These are phyloP conservation scores for Orbicella faveolata DNA, from an alignment of 64 coral and sea anemone species.

Conservation along the genomic window DNA sequence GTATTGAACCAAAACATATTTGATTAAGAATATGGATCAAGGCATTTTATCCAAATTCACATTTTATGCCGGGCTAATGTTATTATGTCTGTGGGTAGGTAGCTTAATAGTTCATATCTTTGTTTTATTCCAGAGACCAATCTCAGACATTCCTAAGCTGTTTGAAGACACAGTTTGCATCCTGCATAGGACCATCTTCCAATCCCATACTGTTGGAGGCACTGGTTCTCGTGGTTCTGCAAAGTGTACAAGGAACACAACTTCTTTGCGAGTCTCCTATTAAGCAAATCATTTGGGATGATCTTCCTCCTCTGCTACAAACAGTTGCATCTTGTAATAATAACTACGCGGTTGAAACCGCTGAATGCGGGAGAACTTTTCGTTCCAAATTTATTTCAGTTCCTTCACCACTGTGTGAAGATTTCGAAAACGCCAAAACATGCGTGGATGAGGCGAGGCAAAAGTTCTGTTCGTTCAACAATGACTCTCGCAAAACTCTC, in stretches of 20 bases:
- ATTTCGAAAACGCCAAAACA: background rate
- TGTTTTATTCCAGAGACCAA: background rate
- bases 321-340: background rate
- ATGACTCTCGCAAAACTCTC: background rate
- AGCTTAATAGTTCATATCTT: background rate
- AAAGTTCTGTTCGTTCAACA: background rate
- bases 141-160: slow-evolving; percentile 6
- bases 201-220: background rate
- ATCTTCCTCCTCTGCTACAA: slow-evolving; percentile 7
- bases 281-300: background rate
- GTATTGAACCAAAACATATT: too few species aligned
- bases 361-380: background rate
- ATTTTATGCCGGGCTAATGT: too few species aligned
- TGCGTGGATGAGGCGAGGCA: background rate
- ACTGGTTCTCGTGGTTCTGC: background rate
- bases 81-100: too few species aligned
- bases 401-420: slow-evolving; percentile 24
- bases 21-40: too few species aligned
- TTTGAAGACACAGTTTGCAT: background rate
- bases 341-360: background rate
- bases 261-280: slow-evolving; percentile 11
- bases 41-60: too few species aligned
- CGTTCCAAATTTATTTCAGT: slow-evolving; percentile 7
- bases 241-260: slow-evolving; percentile 11
- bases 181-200: background rate